Conservation (phyloP, 2,113 vertebrate genomes). For the Donacobius atricapilla region DNA sequence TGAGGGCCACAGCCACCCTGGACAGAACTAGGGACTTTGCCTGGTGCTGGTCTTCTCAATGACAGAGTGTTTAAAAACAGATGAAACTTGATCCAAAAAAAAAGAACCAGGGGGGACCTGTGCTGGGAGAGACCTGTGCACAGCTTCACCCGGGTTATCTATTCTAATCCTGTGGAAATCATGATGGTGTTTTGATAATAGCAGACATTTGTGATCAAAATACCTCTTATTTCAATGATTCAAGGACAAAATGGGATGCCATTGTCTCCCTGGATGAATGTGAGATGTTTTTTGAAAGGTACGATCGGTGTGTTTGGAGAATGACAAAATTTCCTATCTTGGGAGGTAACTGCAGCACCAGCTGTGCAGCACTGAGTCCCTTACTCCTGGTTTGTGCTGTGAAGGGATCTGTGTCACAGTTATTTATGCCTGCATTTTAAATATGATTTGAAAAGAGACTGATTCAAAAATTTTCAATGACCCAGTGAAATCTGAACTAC, state of each 20-base stretch:
- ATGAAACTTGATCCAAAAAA: not conserved
- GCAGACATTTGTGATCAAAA: not conserved
- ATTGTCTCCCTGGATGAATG: not conserved
- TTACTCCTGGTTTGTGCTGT: not conserved
- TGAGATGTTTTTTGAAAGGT: not conserved
- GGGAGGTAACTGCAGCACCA: not conserved
- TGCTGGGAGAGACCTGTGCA: not conserved
- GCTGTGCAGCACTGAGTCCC: not conserved
- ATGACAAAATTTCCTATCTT: not conserved
- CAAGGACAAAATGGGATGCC: not conserved
- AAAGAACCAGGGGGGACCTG: not conserved
- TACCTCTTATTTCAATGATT: not conserved
- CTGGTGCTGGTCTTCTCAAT: not conserved
- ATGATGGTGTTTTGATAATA: not conserved
- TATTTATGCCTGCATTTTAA: not conserved
- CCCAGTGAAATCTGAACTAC: conserved; percentile 20
- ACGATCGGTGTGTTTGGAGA: not conserved
- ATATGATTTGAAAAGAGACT: not conserved
- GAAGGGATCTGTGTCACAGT: not conserved
- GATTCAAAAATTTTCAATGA: not conserved
- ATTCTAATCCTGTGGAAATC: not conserved
- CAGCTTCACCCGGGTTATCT: not conserved
- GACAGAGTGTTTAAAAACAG: not conserved
- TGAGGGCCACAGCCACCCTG: not conserved
- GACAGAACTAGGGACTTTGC: not conserved